These are phyloP conservation scores for Xestia c-nigrum DNA, from an alignment of 2,888 invertebrate species.

Conservation along the genomic window DNA sequence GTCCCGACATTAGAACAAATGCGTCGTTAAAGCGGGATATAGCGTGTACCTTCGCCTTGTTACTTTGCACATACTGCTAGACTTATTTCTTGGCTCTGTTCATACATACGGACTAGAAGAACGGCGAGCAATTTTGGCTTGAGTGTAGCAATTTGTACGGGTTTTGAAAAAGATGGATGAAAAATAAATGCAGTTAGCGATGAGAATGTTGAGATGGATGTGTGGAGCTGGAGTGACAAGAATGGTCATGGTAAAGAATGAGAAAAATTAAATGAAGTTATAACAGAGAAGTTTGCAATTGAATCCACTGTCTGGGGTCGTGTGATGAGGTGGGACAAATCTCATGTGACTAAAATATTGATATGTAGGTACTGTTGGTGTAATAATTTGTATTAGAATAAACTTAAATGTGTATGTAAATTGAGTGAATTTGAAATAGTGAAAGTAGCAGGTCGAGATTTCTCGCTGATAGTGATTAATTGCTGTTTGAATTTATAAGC, in stretches of 20 bases:
- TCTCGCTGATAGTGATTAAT: slow-evolving; percentile 3
- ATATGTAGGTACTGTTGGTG: background rate
- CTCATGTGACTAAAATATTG: too few species aligned
- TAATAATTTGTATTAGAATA: background rate
- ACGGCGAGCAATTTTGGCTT: slow-evolving; percentile 23
- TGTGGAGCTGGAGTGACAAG: too few species aligned
- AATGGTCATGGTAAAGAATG: too few species aligned
- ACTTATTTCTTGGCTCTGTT: slow-evolving; percentile 64
- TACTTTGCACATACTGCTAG: slow-evolving; percentile 71
- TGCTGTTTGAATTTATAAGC: slow-evolving; percentile 6
- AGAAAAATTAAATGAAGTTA: too few species aligned
- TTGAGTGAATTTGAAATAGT: background rate
- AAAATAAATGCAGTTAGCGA: too few species aligned
- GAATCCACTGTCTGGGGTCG: too few species aligned
- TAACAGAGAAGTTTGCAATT: too few species aligned
- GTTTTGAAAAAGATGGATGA: too few species aligned
- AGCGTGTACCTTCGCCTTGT: slow-evolving; percentile 72
- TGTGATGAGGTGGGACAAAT: too few species aligned
- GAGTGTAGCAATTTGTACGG: background rate
- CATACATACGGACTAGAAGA: slow-evolving; percentile 60
- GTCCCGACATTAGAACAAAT: slow-evolving; percentile 77
- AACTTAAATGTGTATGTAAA: background rate
- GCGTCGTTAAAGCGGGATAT: slow-evolving; percentile 76
- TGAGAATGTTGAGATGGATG: too few species aligned
- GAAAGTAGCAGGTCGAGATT: slow-evolving; percentile 17